Base-by-base conservation (phyloP, 2,113 vertebrate genomes). In the Circaetus cinerascens region DNA sequence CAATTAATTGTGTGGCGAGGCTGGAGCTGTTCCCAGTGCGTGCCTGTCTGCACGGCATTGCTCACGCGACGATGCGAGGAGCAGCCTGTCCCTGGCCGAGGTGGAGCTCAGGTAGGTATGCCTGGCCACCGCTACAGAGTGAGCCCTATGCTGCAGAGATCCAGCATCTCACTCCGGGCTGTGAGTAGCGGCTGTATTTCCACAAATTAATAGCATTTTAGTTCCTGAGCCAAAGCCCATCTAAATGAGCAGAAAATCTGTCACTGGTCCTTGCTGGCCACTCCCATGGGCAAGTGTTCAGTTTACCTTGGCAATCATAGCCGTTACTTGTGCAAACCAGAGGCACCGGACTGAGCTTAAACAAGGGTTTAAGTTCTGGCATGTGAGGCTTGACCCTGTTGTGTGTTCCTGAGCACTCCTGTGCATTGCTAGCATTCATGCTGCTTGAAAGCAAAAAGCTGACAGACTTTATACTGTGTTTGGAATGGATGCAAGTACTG, bases 91-190 rank as follows among this genome's bases (percentile, higher is more conserved):
- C 27, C 32, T 4, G 10, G 50, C 29, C 4, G 1, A 45, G 15
- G 17, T 48, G 41, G 59, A 84, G 53, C 57, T 40, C 7, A 4
- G 36, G 34, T n/a, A 16, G 32, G 13, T 64, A 11, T 6, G 7
- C 15, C 8, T 3, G 3, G 26, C 46, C 36, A 1, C 8, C 1
- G 4, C 32, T 45, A 2, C 20, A 7, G 23, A 2, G 0, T 1
- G 41, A 63, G 27, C 10, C 16, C 4, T 15, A 1, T 1, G 2
- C 48, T 9, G 10, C 55, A 13, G n/a, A 6, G 40, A 13, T 19
- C 40, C 34, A 4, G 0, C 2, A 1, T 62, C 46, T 56, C 9
- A 0, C 53, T 21, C 62, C 6, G 41, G 36, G 36, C 16, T 19
- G 25, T 15, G 53, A 68, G 62, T 38, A 32, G n/a, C 45, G 15